A percentile compares a stretch with the other conserved stretches of the same genome.
phyloP scores from a whole-genome alignment of 2,797 vertebrate genomes.

The Vultur gryphus region DNA sequence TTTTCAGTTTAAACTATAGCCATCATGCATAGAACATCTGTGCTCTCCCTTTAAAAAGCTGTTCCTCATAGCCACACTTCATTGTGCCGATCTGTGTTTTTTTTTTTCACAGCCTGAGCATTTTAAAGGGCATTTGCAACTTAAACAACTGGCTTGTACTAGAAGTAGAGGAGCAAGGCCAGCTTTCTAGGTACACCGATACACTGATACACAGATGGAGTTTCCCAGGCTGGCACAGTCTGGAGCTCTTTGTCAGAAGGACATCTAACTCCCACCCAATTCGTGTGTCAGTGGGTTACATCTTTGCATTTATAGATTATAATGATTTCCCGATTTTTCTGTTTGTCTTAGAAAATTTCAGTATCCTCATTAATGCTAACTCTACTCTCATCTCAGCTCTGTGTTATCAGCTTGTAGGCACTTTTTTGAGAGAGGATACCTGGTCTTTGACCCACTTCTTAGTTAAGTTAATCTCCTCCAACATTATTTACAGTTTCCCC shows the following conservation, averaged over 20 bases:
- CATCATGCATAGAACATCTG: neutral
- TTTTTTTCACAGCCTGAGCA: neutral
- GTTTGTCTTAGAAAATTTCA: neutral
- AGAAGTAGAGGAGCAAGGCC: neutral
- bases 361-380: neutral
- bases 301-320: neutral
- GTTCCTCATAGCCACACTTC: neutral
- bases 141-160: neutral
- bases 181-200: neutral
- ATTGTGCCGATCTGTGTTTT: neutral
- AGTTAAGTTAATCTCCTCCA: neutral
- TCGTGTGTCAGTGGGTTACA: neutral
- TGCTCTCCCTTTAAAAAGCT: constrained; percentile 25
- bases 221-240: neutral
- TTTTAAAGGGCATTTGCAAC: neutral
- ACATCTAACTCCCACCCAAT: neutral
- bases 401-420: neutral
- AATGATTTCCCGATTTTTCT: neutral
- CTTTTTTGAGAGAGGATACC: neutral
- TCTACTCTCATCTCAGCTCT: neutral
- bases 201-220: neutral
- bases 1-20: constrained; percentile 5
- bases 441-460: neutral
- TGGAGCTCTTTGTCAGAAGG: neutral
- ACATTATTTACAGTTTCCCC: neutral